phyloP scores from a whole-genome alignment of 2,888 invertebrate genomes.

The Saturnia japonica region DNA sequence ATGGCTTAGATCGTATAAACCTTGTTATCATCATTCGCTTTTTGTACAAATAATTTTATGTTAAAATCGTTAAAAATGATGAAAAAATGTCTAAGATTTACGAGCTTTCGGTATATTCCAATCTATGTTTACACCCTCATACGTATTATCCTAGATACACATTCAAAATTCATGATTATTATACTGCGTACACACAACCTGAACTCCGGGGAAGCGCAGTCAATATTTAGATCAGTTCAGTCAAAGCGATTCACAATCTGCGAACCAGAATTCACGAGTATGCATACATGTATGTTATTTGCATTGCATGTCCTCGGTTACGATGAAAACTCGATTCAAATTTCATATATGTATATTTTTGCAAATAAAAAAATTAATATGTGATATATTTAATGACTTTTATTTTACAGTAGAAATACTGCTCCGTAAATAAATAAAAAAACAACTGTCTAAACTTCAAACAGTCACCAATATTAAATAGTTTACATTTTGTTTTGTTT shows the following conservation, averaged over 20 bases:
- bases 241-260: conserved; percentile 58
- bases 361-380: neutral
- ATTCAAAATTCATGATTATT: conserved; percentile 17
- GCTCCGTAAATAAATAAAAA: too few species aligned
- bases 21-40: too few species aligned
- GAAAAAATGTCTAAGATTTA: too few species aligned
- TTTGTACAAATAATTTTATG: too few species aligned
- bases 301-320: conserved; percentile 42
- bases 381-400: neutral
- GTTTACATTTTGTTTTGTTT: too few species aligned
- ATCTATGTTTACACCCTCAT: conserved; percentile 9
- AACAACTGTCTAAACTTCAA: too few species aligned
- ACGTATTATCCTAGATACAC: neutral
- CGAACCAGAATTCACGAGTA: conserved; percentile 42
- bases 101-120: neutral
- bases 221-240: conserved; percentile 49
- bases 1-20: too few species aligned
- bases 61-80: too few species aligned
- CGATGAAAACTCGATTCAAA: neutral
- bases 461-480: too few species aligned
- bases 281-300: conserved; percentile 50
- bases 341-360: neutral
- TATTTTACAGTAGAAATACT: neutral
- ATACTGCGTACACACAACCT: conserved; percentile 18
- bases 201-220: conserved; percentile 29